These are phyloP conservation scores for Phrynosoma blainvillii DNA, from an alignment of 2,113 vertebrate genomes.

Conservation along the genomic window DNA sequence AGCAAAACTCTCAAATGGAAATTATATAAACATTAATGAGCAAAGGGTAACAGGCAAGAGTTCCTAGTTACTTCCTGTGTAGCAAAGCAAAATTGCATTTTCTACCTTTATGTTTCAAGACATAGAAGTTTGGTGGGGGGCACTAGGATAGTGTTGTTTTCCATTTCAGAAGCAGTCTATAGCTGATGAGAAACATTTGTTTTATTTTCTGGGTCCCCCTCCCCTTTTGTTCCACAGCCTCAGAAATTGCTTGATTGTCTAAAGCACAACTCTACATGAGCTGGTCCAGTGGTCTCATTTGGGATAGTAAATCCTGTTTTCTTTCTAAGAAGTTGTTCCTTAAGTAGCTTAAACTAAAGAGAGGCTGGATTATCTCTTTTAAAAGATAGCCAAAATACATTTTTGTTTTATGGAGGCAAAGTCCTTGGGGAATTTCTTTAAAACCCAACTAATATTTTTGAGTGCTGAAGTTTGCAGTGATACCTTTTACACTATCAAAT, in stretches of 20 bases:
- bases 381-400: slow-evolving; percentile 45
- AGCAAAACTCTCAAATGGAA: slow-evolving; percentile 19
- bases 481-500: slow-evolving; percentile 16
- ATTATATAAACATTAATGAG: not conserved
- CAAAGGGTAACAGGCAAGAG: slow-evolving; percentile 1
- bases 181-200: slow-evolving; percentile 38
- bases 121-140: not conserved
- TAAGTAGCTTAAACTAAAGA: slow-evolving; percentile 53
- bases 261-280: slow-evolving; percentile 23
- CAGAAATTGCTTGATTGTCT: not conserved
- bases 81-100: not conserved
- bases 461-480: slow-evolving; percentile 38
- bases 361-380: slow-evolving; percentile 32
- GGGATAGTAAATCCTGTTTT: slow-evolving; percentile 47
- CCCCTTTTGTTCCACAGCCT: not conserved
- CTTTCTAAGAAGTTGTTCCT: slow-evolving; percentile 40
- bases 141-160: not conserved
- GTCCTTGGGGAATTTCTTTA: slow-evolving; percentile 27
- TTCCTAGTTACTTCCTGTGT: not conserved
- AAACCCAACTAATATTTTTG: slow-evolving; percentile 42
- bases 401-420: slow-evolving; percentile 36
- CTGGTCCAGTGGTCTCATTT: slow-evolving; percentile 48
- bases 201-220: slow-evolving; percentile 23
- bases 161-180: slow-evolving; percentile 1
- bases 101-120: not conserved